phyloP scores from a whole-genome alignment of 1,140 invertebrate genomes.

The Brachionus koreanus region DNA sequence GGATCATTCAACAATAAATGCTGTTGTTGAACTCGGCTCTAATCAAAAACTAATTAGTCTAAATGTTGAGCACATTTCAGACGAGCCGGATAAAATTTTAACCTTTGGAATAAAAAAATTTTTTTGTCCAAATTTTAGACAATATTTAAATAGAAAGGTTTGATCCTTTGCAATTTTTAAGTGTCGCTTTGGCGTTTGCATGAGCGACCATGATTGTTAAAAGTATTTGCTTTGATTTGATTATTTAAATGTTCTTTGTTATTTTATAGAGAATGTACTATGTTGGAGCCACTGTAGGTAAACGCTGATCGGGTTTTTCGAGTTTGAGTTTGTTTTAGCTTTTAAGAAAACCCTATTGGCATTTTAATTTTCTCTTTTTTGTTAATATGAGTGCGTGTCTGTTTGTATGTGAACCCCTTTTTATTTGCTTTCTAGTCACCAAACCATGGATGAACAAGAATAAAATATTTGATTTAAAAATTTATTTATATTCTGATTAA shows the following conservation, averaged over 20 bases:
- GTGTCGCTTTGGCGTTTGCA: neutral
- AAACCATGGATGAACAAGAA: neutral
- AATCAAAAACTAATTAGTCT: neutral
- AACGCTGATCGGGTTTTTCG: slow-evolving; percentile 17
- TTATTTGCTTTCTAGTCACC: neutral
- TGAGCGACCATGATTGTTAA: neutral
- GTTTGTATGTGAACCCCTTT: neutral
- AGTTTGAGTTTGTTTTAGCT: neutral
- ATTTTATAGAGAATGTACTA: slow-evolving; percentile 45
- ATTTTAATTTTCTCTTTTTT: neutral
- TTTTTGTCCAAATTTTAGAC: slow-evolving; percentile 14
- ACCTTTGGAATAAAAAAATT: neutral
- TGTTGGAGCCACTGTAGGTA: slow-evolving; percentile 44
- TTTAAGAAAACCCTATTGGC: neutral
- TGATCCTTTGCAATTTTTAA: neutral
- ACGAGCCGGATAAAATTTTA: neutral
- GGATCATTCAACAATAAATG: slow-evolving; percentile 8
- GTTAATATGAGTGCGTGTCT: neutral
- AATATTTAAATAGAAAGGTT: neutral
- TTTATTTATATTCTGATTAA: no score
- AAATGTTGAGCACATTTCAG: neutral
- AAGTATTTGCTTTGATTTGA: neutral
- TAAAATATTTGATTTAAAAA: no score
- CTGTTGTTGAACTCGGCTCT: neutral
- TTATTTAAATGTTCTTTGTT: slow-evolving; percentile 15